Percentiles rank a stretch among this genome's conserved stretches.
Conservation (phyloP, 2,888 invertebrate genomes). For the Dicranocentrus wangi region DNA sequence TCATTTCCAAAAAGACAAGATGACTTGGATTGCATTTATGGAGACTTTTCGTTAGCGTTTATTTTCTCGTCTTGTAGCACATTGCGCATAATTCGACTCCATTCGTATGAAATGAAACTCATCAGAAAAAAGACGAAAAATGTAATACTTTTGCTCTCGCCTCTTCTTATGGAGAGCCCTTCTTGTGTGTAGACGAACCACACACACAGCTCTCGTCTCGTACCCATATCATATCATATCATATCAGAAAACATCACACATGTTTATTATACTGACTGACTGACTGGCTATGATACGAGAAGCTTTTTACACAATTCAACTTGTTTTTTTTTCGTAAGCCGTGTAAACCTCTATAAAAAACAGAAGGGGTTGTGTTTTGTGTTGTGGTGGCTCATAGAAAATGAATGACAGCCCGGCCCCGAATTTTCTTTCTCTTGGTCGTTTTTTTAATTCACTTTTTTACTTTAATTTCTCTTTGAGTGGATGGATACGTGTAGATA, state of each 20-base stretch:
- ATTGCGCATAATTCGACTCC: too few species aligned
- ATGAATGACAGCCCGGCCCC: slow-evolving; percentile 57
- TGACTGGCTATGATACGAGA: neutral
- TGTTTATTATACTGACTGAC: too few species aligned
- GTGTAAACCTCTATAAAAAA: slow-evolving; percentile 1
- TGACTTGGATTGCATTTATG: neutral
- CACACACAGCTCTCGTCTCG: neutral
- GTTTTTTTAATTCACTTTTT: slow-evolving; percentile 54
- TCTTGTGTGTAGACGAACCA: neutral
- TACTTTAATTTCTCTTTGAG: slow-evolving; percentile 38
- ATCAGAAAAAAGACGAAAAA: neutral
- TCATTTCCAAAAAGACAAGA: neutral
- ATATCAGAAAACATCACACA: slow-evolving; percentile 8
- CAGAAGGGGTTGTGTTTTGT: slow-evolving; percentile 34
- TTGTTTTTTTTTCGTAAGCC: neutral
- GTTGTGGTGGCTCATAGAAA: slow-evolving; percentile 41
- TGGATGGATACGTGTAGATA: neutral
- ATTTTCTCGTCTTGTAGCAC: too few species aligned
- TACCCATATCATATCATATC: slow-evolving; percentile 24
- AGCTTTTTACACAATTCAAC: slow-evolving; percentile 7
- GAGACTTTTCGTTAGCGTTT: slow-evolving; percentile 1
- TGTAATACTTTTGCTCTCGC: neutral
- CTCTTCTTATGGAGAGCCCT: neutral
- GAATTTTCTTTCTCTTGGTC: slow-evolving; percentile 51
- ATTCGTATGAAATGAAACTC: slow-evolving; percentile 14